Evolutionary conservation across 2,113 vertebrate genomes (phyloP).

Genomic region (Promerops cafer): DNA sequence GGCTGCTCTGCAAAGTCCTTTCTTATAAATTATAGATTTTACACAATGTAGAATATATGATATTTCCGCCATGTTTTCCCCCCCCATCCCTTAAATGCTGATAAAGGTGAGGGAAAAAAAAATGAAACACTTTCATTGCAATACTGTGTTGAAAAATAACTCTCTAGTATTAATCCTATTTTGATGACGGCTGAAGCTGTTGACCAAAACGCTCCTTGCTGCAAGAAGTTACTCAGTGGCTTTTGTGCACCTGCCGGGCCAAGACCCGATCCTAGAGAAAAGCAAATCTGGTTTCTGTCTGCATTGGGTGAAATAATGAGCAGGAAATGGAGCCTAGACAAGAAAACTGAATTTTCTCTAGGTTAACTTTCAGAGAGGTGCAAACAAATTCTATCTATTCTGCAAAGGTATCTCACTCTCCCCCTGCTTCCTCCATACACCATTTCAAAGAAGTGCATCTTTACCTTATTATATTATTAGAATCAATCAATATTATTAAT

Average conservation of each 20-base stretch:
- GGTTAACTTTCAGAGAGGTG: not conserved
- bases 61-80: not conserved
- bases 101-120: not conserved
- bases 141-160: not conserved
- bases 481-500: constrained; percentile 75
- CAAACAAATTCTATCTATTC: not conserved
- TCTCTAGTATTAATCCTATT: not conserved
- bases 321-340: not conserved
- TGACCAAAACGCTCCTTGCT: not conserved
- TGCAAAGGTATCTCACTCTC: not conserved
- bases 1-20: not conserved
- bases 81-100: not conserved
- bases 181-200: not conserved
- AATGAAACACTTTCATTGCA: not conserved
- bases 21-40: not conserved
- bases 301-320: not conserved
- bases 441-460: constrained; percentile 28
- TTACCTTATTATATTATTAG: constrained; percentile 69
- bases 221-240: not conserved
- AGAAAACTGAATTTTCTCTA: not conserved
- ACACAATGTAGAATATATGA: fast-evolving
- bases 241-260: not conserved
- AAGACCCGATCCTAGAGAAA: not conserved
- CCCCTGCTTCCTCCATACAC: not conserved
- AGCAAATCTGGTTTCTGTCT: not conserved